Conservation (phyloP, 1,140 invertebrate species). For the Drosophila tani region DNA sequence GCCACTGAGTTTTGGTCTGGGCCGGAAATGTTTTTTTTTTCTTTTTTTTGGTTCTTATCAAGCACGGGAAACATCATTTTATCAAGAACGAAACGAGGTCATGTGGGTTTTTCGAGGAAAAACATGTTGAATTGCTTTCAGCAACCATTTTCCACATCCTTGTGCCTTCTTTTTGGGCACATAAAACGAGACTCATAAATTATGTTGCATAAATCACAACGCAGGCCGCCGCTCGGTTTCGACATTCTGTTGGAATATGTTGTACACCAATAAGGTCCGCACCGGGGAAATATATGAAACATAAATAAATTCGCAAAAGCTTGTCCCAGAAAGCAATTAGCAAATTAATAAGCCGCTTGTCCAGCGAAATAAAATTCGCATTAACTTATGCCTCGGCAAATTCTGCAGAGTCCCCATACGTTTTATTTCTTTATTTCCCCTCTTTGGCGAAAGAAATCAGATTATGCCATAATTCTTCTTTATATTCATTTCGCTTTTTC, state of each 20-base stretch:
- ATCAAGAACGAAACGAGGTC: constrained; percentile 67
- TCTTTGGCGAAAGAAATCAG: not conserved
- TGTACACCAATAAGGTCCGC: constrained; percentile 14
- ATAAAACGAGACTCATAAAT: constrained; percentile 72
- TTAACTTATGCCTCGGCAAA: not conserved
- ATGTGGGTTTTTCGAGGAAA: constrained; percentile 60
- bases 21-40: constrained; percentile 40
- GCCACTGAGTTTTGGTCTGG: constrained; percentile 34
- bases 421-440: not conserved
- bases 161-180: constrained; percentile 11
- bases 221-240: constrained; percentile 9
- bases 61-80: constrained; percentile 58
- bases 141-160: constrained; percentile 12
- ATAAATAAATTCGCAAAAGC: constrained; percentile 20
- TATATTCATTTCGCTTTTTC: not conserved
- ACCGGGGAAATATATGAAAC: not conserved
- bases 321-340: constrained; percentile 16
- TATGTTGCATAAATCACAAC: constrained; percentile 71
- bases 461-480: not conserved
- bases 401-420: too few relatives aligned
- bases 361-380: not conserved
- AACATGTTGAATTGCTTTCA: constrained; percentile 39
- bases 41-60: constrained; percentile 46
- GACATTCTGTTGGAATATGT: constrained; percentile 16
- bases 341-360: constrained; percentile 22